Evolutionary conservation across 2,888 invertebrate species (phyloP).

Genomic region (Catonia carolina): DNA sequence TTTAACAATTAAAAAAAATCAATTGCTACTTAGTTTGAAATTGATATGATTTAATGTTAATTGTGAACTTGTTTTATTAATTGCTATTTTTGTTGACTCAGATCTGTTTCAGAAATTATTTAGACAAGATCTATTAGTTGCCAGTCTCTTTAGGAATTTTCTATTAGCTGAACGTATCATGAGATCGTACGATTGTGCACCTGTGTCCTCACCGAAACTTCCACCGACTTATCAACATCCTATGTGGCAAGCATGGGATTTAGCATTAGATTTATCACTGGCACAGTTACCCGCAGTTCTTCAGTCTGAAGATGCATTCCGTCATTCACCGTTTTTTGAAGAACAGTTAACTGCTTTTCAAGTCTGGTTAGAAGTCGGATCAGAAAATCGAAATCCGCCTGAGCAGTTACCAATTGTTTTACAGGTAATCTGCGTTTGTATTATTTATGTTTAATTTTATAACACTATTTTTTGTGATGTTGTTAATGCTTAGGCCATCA

Average conservation of each 20-base stretch:
- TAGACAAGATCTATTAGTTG: slow-evolving; percentile 95
- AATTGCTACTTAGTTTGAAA: not conserved
- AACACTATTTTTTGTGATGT: no score
- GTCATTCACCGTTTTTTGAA: slow-evolving; percentile 88
- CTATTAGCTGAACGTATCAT: slow-evolving; percentile 93
- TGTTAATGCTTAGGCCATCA: no score
- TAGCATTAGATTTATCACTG: slow-evolving; percentile 89
- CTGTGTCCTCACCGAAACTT: slow-evolving; percentile 85
- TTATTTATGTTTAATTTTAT: no score
- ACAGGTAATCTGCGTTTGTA: slow-evolving; percentile 71
- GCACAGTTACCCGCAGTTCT: slow-evolving; percentile 74
- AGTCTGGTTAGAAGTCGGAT: slow-evolving; percentile 82
- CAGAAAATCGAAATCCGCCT: slow-evolving; percentile 74
- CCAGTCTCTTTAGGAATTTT: slow-evolving; percentile 95
- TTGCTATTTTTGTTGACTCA: no score
- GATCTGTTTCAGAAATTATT: slow-evolving; percentile 95
- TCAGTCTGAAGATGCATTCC: slow-evolving; percentile 44
- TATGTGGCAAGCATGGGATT: slow-evolving; percentile 97
- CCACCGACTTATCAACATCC: slow-evolving; percentile 86
- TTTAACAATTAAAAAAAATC: slow-evolving; percentile 1
- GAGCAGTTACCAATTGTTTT: slow-evolving; percentile 96
- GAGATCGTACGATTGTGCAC: slow-evolving; percentile 93
- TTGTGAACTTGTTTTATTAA: slow-evolving; percentile 1
- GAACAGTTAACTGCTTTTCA: slow-evolving; percentile 97
- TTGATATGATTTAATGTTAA: not conserved